Evolutionary conservation across 2,797 vertebrate genomes (phyloP), one percentile per base, ranked within the genome.

Genomic region (Pangasius sanitwongsei): DNA sequence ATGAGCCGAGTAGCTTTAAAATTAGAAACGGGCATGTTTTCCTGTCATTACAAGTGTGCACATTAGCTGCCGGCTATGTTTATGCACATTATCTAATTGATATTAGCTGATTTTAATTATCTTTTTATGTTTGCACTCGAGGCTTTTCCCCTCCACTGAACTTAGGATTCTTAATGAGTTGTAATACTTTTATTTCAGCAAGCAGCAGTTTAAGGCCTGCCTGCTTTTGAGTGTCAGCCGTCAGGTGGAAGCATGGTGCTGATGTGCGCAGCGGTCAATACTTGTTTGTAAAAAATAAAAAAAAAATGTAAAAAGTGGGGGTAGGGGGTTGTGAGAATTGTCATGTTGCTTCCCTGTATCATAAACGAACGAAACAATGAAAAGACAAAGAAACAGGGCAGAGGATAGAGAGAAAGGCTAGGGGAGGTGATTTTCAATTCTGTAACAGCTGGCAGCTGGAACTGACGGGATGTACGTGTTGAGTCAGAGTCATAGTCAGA

Each of bases 81-180:
- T 90, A 69, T 87, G 83, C 63, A 75, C 57, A 86, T 88, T 93
- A 81, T 88, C 90, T 92, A 94, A 95, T 92, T 94, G 91, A 93
- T 94, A 94, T 93, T 90, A 94, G 93, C 93, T 93, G 91, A 93
- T 94, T 94, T 86, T 92, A 93, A 95, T 94, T 90, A 89, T 93
- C 86, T 89, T 72, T 83, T 75, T 92, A 89, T 89, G 65, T 93
- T 92, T 92, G 74, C 78, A 89, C 92, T 92, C 50, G 31, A 78
- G 92, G 93, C 93, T 53, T 89, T 77, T n/a, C 65, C 31, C 53
- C n/a, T 63, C 57, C n/a, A 48, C 83, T 87, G 37, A 72, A 87
- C 88, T 72, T 59, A 87, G 88, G 83, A 89, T 92, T 88, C 82
- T 18, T 84, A 92, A 89, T 78, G 91, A 91, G 72, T 70, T 57